These are phyloP conservation scores for Wiebesia pumilae DNA, from an alignment of 1,140 invertebrate genomes.

Conservation along the genomic window DNA sequence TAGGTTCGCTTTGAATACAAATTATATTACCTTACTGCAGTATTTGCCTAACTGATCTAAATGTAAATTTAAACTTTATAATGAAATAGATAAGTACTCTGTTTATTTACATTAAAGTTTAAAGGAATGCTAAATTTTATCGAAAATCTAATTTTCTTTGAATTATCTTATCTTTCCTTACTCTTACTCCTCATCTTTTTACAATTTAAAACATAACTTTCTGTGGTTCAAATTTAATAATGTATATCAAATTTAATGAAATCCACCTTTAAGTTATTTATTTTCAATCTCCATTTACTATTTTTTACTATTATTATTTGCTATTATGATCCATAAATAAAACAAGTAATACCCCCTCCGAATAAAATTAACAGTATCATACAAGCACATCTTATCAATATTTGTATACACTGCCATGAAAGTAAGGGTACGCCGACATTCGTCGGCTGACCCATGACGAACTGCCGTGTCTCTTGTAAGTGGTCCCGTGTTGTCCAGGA, in stretches of 20 bases:
- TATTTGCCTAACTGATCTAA: not conserved
- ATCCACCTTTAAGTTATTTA: no score
- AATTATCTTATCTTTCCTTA: no score
- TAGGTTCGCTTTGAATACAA: not conserved
- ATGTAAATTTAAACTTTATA: not conserved
- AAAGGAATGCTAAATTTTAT: no score
- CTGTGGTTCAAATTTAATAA: no score
- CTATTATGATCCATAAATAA: not conserved
- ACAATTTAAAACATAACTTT: no score
- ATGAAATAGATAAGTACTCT: no score
- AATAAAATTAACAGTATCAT: not conserved
- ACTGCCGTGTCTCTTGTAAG: constrained; percentile 80
- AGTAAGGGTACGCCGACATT: constrained; percentile 37
- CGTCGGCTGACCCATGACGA: constrained; percentile 61
- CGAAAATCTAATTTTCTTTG: no score
- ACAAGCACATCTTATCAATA: not conserved
- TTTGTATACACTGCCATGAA: constrained; percentile 31
- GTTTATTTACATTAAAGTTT: no score
- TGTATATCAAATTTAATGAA: no score
- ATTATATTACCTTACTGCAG: not conserved
- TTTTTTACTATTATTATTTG: no score
- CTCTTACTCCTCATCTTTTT: no score
- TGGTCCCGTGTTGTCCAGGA: constrained; percentile 89
- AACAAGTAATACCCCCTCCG: not conserved
- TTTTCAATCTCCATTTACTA: no score